phyloP scores from a whole-genome alignment of 2,888 invertebrate genomes.

The Agrochola lota region DNA sequence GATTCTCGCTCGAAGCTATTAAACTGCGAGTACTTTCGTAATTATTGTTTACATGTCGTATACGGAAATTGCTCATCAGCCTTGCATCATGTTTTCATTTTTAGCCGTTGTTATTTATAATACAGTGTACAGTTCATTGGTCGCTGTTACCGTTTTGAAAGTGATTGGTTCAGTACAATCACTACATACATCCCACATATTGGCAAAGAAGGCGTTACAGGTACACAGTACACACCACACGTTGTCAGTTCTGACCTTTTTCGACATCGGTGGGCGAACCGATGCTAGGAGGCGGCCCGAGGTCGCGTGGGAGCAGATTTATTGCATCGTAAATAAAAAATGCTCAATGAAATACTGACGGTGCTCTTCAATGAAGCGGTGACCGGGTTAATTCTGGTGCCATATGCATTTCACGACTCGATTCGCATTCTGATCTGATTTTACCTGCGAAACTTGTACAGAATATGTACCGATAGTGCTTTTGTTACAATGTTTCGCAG shows the following conservation, averaged over 20 bases:
- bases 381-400: conserved; percentile 69
- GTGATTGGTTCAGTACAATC: conserved; percentile 33
- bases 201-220: conserved; percentile 51
- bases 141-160: conserved; percentile 53
- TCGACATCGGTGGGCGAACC: conserved; percentile 68
- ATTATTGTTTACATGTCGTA: conserved; percentile 78
- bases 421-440: conserved; percentile 13
- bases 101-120: conserved; percentile 61
- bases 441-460: conserved; percentile 2
- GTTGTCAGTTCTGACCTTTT: conserved; percentile 75
- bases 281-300: conserved; percentile 72
- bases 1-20: conserved; percentile 67
- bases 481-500: not conserved
- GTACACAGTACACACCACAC: conserved; percentile 53
- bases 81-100: conserved; percentile 70
- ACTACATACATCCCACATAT: conserved; percentile 58
- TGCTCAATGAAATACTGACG: conserved; percentile 74
- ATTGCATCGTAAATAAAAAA: conserved; percentile 80
- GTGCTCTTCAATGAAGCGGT: conserved; percentile 72
- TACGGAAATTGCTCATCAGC: conserved; percentile 73
- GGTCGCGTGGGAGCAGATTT: conserved; percentile 78
- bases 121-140: conserved; percentile 53
- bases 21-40: conserved; percentile 70
- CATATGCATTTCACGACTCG: conserved; percentile 50
- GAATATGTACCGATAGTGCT: no score